These are phyloP conservation scores for Clitarchus hookeri DNA, from an alignment of 2,888 invertebrate species.

Conservation along the genomic window DNA sequence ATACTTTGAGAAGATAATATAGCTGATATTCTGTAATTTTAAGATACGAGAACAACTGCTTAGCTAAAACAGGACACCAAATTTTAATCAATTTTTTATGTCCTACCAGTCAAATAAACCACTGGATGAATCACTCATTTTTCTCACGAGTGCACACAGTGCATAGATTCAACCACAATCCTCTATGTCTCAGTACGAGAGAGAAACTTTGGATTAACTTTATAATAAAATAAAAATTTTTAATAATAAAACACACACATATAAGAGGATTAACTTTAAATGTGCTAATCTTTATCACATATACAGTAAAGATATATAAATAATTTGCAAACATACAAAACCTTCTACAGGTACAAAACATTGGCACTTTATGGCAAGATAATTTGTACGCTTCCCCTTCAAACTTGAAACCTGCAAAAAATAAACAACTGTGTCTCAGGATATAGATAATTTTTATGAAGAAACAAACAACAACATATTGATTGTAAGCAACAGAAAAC, in stretches of 20 bases:
- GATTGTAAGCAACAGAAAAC: too few species aligned
- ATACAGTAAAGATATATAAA: neutral
- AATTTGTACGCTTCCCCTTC: neutral
- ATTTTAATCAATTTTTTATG: too few species aligned
- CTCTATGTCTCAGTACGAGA: neutral
- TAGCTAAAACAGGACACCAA: too few species aligned
- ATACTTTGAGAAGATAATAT: too few species aligned
- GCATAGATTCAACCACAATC: neutral
- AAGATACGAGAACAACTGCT: too few species aligned
- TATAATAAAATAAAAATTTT: neutral
- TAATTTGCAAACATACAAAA: neutral
- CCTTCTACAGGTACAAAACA: neutral
- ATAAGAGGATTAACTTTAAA: neutral
- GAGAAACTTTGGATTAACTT: neutral
- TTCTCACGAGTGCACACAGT: neutral
- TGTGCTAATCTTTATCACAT: neutral
- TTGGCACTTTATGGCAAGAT: slow-evolving; percentile 14
- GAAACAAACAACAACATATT: too few species aligned
- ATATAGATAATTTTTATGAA: too few species aligned
- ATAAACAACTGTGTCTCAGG: neutral
- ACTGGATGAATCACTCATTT: neutral
- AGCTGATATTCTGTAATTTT: too few species aligned
- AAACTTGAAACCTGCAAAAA: slow-evolving; percentile 10
- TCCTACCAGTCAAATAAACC: neutral
- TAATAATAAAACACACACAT: neutral